These are phyloP conservation scores for Hystrix cristata DNA, from an alignment of 2,113 vertebrate genomes.

Conservation along the genomic window DNA sequence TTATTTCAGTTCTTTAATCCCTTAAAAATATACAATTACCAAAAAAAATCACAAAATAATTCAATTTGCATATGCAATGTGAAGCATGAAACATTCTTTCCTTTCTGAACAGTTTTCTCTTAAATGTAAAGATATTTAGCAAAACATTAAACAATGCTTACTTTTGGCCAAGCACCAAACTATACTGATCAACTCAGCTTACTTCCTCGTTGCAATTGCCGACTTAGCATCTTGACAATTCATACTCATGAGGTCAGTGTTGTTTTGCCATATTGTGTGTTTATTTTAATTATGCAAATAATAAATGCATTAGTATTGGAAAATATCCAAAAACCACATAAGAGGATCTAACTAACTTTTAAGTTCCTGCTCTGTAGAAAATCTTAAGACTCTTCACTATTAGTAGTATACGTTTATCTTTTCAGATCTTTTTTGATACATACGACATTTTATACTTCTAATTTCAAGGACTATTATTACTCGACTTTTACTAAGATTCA, in stretches of 20 bases:
- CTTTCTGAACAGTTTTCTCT: slow-evolving; percentile 26
- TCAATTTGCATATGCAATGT: neutral
- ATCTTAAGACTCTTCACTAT: slow-evolving; percentile 22
- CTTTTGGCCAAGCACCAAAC: neutral
- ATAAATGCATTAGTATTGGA: neutral
- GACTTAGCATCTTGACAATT: neutral
- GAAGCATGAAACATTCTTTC: neutral
- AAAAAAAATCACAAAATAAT: slow-evolving; percentile 42
- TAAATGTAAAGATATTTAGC: neutral
- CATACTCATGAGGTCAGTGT: neutral
- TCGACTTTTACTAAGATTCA: slow-evolving; percentile 43
- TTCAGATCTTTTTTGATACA: slow-evolving; percentile 16
- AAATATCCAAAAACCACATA: slow-evolving; percentile 40
- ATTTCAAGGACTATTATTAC: slow-evolving; percentile 15
- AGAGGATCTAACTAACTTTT: neutral
- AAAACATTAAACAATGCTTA: neutral
- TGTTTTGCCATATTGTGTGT: neutral
- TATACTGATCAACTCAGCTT: neutral
- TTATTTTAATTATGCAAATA: neutral
- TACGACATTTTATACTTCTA: neutral
- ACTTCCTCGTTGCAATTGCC: neutral
- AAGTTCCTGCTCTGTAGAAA: neutral
- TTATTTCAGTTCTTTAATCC: neutral
- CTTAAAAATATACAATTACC: neutral
- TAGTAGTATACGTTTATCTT: neutral